Evolutionary conservation across 2,888 invertebrate genomes (phyloP).

Genomic region (Sicus ferrugineus): DNA sequence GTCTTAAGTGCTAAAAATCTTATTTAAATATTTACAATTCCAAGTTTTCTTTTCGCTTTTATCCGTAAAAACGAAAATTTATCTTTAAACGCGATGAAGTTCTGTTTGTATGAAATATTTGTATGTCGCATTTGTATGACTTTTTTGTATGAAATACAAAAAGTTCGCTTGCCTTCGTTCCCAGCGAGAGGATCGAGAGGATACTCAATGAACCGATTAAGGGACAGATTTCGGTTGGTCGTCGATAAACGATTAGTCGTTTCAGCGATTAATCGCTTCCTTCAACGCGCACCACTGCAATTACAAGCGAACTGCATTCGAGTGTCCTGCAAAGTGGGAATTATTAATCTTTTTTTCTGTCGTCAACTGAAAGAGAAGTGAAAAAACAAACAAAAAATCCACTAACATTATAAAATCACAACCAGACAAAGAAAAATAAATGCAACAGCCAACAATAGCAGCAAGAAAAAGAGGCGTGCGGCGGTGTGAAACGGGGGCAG

Average conservation of each 20-base stretch:
- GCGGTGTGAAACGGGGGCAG: neutral
- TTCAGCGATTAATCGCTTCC: no score
- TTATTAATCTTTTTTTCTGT: slow-evolving; percentile 31
- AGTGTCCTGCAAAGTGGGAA: slow-evolving; percentile 21
- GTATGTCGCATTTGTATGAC: neutral
- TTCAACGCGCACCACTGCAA: neutral
- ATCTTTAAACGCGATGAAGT: slow-evolving; percentile 2
- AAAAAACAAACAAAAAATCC: slow-evolving; percentile 13
- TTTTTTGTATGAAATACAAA: neutral
- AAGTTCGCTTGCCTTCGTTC: neutral
- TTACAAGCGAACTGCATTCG: neutral
- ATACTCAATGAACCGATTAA: no score
- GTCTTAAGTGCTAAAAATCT: neutral
- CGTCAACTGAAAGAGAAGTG: slow-evolving; percentile 17
- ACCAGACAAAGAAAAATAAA: neutral
- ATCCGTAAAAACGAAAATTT: slow-evolving; percentile 2
- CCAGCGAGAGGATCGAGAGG: neutral
- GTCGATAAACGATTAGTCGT: no score
- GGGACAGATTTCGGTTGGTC: no score
- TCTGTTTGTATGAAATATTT: neutral
- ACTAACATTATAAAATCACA: neutral
- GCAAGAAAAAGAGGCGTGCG: neutral
- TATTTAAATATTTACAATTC: slow-evolving; percentile 17
- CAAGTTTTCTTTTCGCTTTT: slow-evolving; percentile 15
- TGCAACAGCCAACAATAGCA: neutral